Evolutionary conservation across 2,888 invertebrate species (phyloP).

Genomic region (Entomobrya multifasciata): DNA sequence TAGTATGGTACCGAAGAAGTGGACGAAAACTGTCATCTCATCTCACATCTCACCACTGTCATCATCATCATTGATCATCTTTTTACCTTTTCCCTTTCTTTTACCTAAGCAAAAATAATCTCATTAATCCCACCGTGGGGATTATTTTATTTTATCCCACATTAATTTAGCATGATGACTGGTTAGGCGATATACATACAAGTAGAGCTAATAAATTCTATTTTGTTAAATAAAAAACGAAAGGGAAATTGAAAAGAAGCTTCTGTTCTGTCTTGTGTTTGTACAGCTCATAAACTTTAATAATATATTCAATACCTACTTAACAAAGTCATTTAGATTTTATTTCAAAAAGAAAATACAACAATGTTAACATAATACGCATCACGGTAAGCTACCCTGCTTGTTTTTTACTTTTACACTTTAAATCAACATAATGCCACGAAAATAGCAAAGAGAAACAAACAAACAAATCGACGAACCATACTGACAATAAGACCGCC

Average conservation of each 20-base stretch:
- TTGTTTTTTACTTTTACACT: neutral
- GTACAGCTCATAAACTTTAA: no score
- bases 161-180: slow-evolving; percentile 36
- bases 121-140: slow-evolving; percentile 38
- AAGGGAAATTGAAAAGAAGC: slow-evolving; percentile 42
- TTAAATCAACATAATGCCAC: neutral
- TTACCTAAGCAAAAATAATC: slow-evolving; percentile 20
- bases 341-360: slow-evolving; percentile 2
- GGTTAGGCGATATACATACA: neutral
- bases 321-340: slow-evolving; percentile 12
- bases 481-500: no score
- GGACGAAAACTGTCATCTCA: slow-evolving; percentile 25
- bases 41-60: neutral
- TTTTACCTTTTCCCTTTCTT: neutral
- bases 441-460: slow-evolving; percentile 8
- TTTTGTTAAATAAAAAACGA: slow-evolving; percentile 15
- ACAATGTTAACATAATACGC: no score
- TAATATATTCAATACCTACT: neutral
- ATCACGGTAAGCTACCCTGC: neutral
- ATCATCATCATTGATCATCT: neutral
- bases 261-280: neutral
- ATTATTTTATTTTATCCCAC: slow-evolving; percentile 21
- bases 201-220: neutral
- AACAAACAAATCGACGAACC: neutral
- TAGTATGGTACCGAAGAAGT: neutral